These are phyloP conservation scores for Bhutanitis thaidina DNA, from an alignment of 2,888 invertebrate species.

Conservation along the genomic window DNA sequence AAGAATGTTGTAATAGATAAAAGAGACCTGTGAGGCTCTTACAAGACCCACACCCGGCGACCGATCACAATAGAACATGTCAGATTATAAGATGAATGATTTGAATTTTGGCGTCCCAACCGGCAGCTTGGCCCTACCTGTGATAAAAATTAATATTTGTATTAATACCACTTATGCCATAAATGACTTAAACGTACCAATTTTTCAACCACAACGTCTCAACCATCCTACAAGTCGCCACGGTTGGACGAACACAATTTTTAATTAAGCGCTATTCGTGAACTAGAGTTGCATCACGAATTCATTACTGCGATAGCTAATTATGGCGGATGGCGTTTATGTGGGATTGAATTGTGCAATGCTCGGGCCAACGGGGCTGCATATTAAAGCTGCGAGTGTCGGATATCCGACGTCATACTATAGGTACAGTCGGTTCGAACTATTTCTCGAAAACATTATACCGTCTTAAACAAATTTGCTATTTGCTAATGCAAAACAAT, in stretches of 20 bases:
- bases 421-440: conserved; percentile 45
- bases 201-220: conserved; percentile 15
- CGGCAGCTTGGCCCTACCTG: conserved; percentile 51
- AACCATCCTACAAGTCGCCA: background rate
- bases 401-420: conserved; percentile 67
- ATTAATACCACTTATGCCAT: conserved; percentile 17
- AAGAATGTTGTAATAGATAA: conserved; percentile 31
- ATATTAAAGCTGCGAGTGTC: conserved; percentile 67
- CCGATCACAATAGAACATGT: conserved; percentile 68
- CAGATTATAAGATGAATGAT: conserved; percentile 79
- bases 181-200: conserved; percentile 12
- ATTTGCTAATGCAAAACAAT: too few species aligned
- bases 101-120: conserved; percentile 55
- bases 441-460: too few species aligned
- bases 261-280: conserved; percentile 56
- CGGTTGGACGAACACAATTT: conserved; percentile 25
- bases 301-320: conserved; percentile 70
- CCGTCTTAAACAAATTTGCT: too few species aligned
- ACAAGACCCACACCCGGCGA: conserved; percentile 43
- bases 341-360: conserved; percentile 68
- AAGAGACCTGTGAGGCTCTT: conserved; percentile 29
- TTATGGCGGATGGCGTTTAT: conserved; percentile 67
- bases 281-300: conserved; percentile 53
- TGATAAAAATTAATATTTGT: conserved; percentile 44
- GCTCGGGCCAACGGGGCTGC: conserved; percentile 46